Base-by-base conservation (phyloP, 1,140 invertebrate species). In the Calephelis nemesis region DNA sequence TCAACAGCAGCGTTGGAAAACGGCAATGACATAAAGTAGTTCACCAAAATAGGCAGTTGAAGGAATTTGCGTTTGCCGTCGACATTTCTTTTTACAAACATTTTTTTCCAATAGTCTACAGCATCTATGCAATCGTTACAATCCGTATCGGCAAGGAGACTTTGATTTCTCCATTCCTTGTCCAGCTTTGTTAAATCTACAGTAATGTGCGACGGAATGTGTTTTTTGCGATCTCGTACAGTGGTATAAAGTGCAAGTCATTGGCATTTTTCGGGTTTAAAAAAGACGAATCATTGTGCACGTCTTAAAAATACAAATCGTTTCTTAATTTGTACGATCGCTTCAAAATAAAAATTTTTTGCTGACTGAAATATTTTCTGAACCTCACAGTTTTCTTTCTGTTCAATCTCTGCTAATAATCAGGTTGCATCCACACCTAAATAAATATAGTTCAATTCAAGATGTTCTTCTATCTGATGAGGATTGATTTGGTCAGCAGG, bases 131-230 rank as follows among this genome's bases (percentile, higher is more conserved):
- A 63, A 63, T 63, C 40, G 15, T 63, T 63, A 63, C 42, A 63
- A 63, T 63, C 62, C 42, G 47, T 63, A 63, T 63, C 42, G 45
- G 40, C 39, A 63, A 63, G 62, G 62, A 63, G 39, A 63, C 62
- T 63, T 63, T 63, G 62, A 63, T 63, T 63, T 47, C 62, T 63
- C 62, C 62, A 63, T 63, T 63, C 62, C 42, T 63, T 63, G 62
- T 63, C 62, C 42, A 42, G 62, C 42, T 63, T 42, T 63, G 39
- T 63, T 45, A 63, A 63, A 47, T 63, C 62, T 47, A 63, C 62
- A 63, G 62, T 15, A 63, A 45, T 63, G n/a, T 45, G 62, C 42
- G 40, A 63, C 5, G 39, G 62, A 63, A 63, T 63, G 62, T 63
- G 45, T 63, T 54, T 54, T 54, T 54, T 12, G 52, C 52, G 52